Evolutionary conservation across 2,888 invertebrate species (phyloP).

Genomic region (Microctonus aethiopoides): DNA sequence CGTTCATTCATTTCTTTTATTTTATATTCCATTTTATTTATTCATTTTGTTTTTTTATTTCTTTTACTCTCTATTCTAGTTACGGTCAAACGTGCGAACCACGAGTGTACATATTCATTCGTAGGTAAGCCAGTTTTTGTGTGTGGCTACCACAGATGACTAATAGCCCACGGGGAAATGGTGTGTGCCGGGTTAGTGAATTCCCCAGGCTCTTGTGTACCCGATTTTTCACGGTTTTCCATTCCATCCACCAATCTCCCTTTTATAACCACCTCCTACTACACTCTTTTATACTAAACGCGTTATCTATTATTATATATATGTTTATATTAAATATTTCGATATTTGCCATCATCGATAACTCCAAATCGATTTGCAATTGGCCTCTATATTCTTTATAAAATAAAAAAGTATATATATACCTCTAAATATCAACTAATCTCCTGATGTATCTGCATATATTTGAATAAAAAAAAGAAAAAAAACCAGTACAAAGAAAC

Average conservation of each 20-base stretch:
- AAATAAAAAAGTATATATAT: neutral
- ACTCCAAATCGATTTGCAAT: constrained; percentile 47
- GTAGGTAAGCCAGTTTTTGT: constrained; percentile 54
- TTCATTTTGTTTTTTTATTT: neutral
- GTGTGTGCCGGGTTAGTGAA: constrained; percentile 42
- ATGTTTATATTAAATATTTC: constrained; percentile 15
- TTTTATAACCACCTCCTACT: too few species aligned
- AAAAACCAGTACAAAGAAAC: neutral
- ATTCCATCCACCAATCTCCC: constrained; percentile 25
- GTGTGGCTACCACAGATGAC: constrained; percentile 50
- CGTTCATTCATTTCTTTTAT: neutral
- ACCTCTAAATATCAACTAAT: constrained; percentile 1
- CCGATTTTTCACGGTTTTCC: constrained; percentile 55
- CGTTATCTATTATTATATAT: constrained; percentile 11
- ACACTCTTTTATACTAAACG: neutral
- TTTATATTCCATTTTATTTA: neutral
- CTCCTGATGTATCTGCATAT: neutral
- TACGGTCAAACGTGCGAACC: constrained; percentile 24
- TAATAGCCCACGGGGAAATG: constrained; percentile 53
- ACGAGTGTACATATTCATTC: constrained; percentile 47
- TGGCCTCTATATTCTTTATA: neutral
- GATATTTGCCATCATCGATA: constrained; percentile 36
- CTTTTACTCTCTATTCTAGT: constrained; percentile 20
- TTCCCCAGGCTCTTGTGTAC: constrained; percentile 46
- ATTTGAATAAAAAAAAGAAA: neutral